Percentiles rank a stretch among this genome's conserved stretches.
Conservation (phyloP, 2,797 vertebrate species). For the Pseudocheirus occidentalis region DNA sequence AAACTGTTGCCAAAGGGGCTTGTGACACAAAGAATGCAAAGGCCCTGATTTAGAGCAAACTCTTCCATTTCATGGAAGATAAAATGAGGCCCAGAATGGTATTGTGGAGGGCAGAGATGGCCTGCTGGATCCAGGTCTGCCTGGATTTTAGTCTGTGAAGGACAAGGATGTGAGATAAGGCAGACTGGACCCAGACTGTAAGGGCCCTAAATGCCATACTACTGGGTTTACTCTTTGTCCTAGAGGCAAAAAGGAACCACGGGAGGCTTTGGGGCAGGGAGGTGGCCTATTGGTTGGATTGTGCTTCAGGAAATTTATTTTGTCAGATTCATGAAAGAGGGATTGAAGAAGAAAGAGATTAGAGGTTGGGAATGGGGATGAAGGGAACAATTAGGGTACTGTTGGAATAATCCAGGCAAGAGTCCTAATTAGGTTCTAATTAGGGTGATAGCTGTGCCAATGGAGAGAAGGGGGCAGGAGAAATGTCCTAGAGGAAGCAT, state of each 20-base stretch:
- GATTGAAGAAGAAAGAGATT: neutral
- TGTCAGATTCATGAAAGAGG: neutral
- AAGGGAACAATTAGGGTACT: neutral
- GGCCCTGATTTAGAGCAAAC: neutral
- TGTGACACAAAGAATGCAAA: neutral
- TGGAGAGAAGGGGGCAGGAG: neutral
- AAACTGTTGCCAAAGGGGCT: neutral
- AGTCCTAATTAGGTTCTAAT: neutral
- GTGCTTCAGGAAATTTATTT: neutral
- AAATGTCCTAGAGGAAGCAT: neutral
- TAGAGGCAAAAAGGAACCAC: neutral
- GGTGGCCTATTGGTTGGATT: neutral
- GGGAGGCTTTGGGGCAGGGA: neutral
- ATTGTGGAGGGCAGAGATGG: neutral
- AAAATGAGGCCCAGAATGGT: neutral
- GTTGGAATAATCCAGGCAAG: neutral
- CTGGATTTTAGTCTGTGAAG: neutral
- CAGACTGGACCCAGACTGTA: neutral
- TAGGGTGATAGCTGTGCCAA: neutral
- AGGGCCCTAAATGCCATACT: neutral
- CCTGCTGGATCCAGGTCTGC: neutral
- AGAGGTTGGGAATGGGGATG: neutral
- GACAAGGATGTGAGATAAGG: neutral
- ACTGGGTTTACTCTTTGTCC: neutral
- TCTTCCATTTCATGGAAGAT: neutral